Percentiles rank a stretch among this genome's conserved stretches.
These are phyloP conservation scores for Trachythela sp. DNA, from an alignment of 64 coral and sea anemone species.

Conservation along the genomic window DNA sequence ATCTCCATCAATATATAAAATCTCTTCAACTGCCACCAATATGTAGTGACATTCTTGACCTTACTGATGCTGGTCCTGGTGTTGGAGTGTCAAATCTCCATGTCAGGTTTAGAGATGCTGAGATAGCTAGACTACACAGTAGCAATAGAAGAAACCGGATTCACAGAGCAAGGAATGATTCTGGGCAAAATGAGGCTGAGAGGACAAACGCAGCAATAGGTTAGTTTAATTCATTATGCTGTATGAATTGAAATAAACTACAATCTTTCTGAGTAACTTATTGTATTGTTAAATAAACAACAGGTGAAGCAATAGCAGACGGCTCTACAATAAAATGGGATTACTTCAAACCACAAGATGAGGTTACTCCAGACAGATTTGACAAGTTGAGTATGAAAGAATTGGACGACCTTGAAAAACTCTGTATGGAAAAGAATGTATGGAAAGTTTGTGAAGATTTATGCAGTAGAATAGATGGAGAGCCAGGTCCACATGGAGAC, in stretches of 20 bases:
- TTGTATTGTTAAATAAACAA: too few relatives aligned
- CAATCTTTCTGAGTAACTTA: too few relatives aligned
- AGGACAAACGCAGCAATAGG: background rate
- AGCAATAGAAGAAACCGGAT: background rate
- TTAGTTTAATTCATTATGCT: too few relatives aligned
- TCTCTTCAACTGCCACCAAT: conserved; percentile 41
- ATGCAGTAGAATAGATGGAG: background rate
- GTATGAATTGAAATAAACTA: too few relatives aligned
- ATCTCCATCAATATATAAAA: conserved; percentile 18
- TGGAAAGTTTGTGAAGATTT: background rate
- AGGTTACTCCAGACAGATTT: background rate
- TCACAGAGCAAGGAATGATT: conserved; percentile 22
- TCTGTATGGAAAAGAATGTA: background rate
- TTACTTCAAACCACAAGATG: background rate
- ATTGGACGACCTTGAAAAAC: conserved; percentile 12
- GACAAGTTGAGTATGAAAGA: conserved; percentile 4
- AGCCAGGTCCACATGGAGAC: background rate
- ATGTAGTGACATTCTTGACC: conserved; percentile 41
- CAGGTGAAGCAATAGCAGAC: background rate
- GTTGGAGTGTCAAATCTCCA: conserved; percentile 57
- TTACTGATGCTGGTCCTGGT: conserved; percentile 46
- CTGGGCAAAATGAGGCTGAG: conserved; percentile 39
- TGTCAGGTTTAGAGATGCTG: conserved; percentile 50
- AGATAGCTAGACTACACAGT: background rate
- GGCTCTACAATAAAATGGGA: background rate